phyloP scores from a whole-genome alignment of 1,140 invertebrate species.

The Drosophila santomea region DNA sequence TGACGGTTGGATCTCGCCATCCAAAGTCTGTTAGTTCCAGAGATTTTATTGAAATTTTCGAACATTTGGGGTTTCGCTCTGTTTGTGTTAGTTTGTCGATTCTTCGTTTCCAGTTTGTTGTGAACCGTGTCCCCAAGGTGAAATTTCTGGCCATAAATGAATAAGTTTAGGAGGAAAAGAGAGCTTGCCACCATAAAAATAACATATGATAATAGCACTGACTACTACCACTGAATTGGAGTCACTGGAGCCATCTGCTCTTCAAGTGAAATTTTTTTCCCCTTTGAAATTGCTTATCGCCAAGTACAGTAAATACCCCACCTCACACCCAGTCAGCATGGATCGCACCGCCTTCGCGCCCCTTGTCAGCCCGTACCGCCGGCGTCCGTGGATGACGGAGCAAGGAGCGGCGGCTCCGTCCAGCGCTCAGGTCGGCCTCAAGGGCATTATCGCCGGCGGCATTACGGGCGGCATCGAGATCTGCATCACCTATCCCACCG shows the following conservation, averaged over 20 bases:
- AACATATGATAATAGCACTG: neutral
- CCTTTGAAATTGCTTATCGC: neutral
- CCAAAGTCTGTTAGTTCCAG: no score
- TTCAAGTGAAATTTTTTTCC: neutral
- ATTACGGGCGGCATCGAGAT: slow-evolving; percentile 97
- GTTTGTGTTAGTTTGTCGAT: slow-evolving; percentile 23
- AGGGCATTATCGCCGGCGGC: slow-evolving; percentile 93
- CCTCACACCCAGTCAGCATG: slow-evolving; percentile 34
- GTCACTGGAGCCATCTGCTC: neutral
- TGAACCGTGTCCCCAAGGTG: slow-evolving; percentile 70
- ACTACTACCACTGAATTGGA: neutral
- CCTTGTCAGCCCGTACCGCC: slow-evolving; percentile 87
- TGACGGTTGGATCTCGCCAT: no score
- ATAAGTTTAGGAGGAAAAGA: neutral
- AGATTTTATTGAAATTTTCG: slow-evolving; percentile 18
- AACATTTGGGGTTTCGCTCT: slow-evolving; percentile 15
- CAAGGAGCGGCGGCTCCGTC: slow-evolving; percentile 88
- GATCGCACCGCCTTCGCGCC: slow-evolving; percentile 58
- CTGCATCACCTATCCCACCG: slow-evolving; percentile 99
- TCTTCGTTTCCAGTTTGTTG: slow-evolving; percentile 42
- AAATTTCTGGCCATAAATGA: slow-evolving; percentile 62
- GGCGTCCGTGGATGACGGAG: slow-evolving; percentile 90
- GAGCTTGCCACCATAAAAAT: slow-evolving; percentile 37
- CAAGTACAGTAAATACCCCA: neutral
- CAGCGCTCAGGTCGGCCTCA: slow-evolving; percentile 87